These are phyloP conservation scores for Leptestheria dahalacensis DNA, from an alignment of 1,140 invertebrate genomes.

Conservation along the genomic window DNA sequence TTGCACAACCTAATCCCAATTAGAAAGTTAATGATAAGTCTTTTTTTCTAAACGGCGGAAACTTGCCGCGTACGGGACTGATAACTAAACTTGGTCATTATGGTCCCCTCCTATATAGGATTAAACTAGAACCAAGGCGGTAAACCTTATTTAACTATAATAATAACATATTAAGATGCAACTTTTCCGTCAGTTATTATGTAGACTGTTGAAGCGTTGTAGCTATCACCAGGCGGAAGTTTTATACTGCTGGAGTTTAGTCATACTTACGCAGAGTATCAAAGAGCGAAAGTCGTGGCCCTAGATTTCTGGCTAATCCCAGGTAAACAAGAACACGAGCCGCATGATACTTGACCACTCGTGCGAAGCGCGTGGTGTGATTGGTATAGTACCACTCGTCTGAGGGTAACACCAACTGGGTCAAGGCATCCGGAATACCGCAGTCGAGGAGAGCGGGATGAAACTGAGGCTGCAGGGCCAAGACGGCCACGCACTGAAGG, in stretches of 20 bases:
- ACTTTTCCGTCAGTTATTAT: too few species aligned
- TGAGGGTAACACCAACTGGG: constrained; percentile 49
- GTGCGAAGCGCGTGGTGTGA: constrained; percentile 51
- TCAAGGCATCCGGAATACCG: constrained; percentile 45
- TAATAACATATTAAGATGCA: too few species aligned
- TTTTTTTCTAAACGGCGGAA: too few species aligned
- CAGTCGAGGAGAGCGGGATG: constrained; percentile 40
- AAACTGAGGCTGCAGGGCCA: constrained; percentile 40
- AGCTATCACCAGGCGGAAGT: too few species aligned
- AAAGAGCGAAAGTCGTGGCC: constrained; percentile 37
- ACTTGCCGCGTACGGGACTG: too few species aligned
- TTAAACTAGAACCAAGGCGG: too few species aligned
- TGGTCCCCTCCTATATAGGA: too few species aligned
- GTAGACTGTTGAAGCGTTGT: too few species aligned
- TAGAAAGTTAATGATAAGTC: too few species aligned
- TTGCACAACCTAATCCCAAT: too few species aligned
- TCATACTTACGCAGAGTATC: constrained; percentile 25
- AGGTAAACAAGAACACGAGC: constrained; percentile 44
- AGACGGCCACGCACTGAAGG: constrained; percentile 45
- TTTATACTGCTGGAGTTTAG: background rate
- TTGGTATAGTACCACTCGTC: constrained; percentile 64
- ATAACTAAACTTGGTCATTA: too few species aligned
- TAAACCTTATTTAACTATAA: too few species aligned
- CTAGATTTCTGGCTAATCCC: constrained; percentile 32
- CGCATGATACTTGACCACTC: constrained; percentile 54